These are phyloP conservation scores for Strigamia crassipes DNA, from an alignment of 2,888 invertebrate species.

Conservation along the genomic window DNA sequence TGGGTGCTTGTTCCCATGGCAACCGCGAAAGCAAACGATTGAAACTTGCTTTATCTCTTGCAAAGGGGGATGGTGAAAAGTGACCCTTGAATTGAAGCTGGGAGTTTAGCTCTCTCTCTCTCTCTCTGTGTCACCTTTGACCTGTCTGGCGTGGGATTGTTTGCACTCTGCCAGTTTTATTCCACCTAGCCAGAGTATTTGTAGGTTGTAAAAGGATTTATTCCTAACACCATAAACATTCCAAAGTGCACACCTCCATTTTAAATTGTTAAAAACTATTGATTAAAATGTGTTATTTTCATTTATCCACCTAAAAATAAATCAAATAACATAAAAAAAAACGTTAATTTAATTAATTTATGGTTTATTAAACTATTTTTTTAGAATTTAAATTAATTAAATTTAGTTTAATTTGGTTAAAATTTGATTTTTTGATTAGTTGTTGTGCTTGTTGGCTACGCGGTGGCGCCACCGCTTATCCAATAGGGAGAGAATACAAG, in stretches of 20 bases:
- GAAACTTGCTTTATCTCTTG: slow-evolving; percentile 20
- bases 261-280: background rate
- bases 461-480: background rate
- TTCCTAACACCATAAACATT: slow-evolving; percentile 12
- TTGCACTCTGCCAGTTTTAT: slow-evolving; percentile 15
- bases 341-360: too few relatives aligned
- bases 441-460: background rate
- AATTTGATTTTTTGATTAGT: too few relatives aligned
- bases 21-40: slow-evolving; percentile 24
- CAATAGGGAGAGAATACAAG: background rate
- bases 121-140: too few relatives aligned
- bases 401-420: too few relatives aligned
- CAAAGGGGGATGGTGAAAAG: slow-evolving; percentile 27
- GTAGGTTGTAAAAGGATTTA: slow-evolving; percentile 8
- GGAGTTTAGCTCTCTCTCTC: slow-evolving; percentile 25
- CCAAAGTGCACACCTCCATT: background rate
- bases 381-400: too few relatives aligned
- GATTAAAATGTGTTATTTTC: too few relatives aligned
- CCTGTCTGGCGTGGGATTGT: slow-evolving; percentile 22
- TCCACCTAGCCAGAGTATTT: background rate
- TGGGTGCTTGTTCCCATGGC: background rate
- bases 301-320: background rate
- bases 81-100: slow-evolving; percentile 34
- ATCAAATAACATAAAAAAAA: too few relatives aligned
- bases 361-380: too few relatives aligned